Base-by-base conservation (phyloP, 2,113 vertebrate species). In the Lasiurus cinereus region DNA sequence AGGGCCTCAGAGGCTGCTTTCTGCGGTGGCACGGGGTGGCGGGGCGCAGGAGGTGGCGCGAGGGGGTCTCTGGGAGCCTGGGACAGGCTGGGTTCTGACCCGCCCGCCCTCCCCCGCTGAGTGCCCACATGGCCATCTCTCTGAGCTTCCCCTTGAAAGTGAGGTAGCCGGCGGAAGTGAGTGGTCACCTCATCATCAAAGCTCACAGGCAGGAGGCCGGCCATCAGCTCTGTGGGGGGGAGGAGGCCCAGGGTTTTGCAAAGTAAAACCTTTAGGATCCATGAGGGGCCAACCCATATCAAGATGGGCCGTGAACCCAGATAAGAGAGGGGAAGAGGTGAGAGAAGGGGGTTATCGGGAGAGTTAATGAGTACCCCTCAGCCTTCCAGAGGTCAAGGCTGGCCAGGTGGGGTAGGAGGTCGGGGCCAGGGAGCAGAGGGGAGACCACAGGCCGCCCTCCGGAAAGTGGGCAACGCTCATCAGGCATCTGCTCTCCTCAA, bases 341-440 rank as follows among this genome's bases (percentile, higher is more conserved):
- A 67, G 56, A 66, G 76, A 66, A 16, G 7, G 59, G 69, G 94
- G 83, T 76, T 95, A 92, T 83, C 90, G 62, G 84, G 59, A 43
- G 50, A 77, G 90, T 92, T 92, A 77, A 77, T 95, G 94, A 88
- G 24, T 39, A 95, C 78, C 76, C 24, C 19, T 83, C 50, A 6
- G 3, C 33, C 62, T 88, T 43, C 50, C 62, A 69, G 69, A 70
- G 62, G 6, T 62, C 78, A 78, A 95, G 78, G 94, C 77, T 52
- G 3, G 70, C 62, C 29, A 50, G 13, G 3, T 0, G 0, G n/a
- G 24, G 84, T 19, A 22, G 22, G 54, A 74, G 22, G n/a, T 15
- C 5, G 1, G 43, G 48, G 12, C 22, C 16, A 5, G 33, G 33
- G 83, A 39, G 12, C 76, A 24, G 18, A 64, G 10, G 15, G 73